Percentiles rank a stretch among this genome's conserved stretches.
phyloP scores from a whole-genome alignment of 2,888 invertebrate species.

The Stenichneumon culpator region DNA sequence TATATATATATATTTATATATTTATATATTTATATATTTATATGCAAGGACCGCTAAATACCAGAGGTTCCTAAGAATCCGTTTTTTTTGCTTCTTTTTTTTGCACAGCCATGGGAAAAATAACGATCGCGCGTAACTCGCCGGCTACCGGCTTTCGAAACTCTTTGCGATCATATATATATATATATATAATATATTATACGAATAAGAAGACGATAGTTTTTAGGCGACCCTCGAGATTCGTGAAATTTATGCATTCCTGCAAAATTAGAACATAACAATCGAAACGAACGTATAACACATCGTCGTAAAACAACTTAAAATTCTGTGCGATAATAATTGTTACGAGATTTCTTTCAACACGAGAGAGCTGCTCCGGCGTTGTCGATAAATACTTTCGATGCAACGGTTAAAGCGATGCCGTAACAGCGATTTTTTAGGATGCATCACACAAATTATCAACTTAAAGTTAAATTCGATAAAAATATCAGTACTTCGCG shows the following conservation, averaged over 20 bases:
- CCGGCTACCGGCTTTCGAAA: constrained; percentile 26
- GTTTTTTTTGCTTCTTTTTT: constrained; percentile 27
- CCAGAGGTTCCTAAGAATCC: constrained; percentile 62
- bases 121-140: constrained; percentile 50
- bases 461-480: too few species aligned
- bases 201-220: constrained; percentile 40
- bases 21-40: too few species aligned
- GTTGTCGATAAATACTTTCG: constrained; percentile 7
- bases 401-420: constrained; percentile 22
- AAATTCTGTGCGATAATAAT: constrained; percentile 37
- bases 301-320: background rate
- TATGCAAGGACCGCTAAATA: constrained; percentile 65
- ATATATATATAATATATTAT: background rate
- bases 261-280: constrained; percentile 5
- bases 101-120: constrained; percentile 70
- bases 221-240: constrained; percentile 28
- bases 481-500: too few species aligned
- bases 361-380: background rate
- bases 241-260: constrained; percentile 12
- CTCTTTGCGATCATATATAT: constrained; percentile 12
- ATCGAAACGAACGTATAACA: background rate
- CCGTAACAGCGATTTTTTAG: background rate
- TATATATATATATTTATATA: too few species aligned
- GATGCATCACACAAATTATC: too few species aligned
- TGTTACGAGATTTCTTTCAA: constrained; percentile 7